phyloP scores from a whole-genome alignment of 2,113 vertebrate genomes.

The Drymodes brunneopygia region DNA sequence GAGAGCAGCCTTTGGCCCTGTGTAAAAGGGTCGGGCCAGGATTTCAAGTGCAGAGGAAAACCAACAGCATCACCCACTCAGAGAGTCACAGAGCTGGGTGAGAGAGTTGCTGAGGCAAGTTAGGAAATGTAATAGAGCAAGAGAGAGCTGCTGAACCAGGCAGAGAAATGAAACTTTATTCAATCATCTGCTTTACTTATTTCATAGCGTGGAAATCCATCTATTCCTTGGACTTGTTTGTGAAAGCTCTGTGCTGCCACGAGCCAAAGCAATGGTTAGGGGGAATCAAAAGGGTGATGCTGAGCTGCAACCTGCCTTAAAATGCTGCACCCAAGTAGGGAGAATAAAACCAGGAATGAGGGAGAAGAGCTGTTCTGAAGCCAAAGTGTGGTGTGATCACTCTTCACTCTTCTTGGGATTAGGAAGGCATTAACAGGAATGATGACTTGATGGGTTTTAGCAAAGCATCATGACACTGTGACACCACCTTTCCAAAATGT shows the following conservation, averaged over 20 bases:
- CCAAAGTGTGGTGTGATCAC: background rate
- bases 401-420: background rate
- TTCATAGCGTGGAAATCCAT: background rate
- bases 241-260: background rate
- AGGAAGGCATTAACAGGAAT: background rate
- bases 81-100: background rate
- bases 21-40: background rate
- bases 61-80: accelerated
- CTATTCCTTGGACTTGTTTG: background rate
- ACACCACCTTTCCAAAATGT: background rate
- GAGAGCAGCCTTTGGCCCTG: background rate
- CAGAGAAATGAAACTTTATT: background rate
- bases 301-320: background rate
- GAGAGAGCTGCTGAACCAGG: background rate
- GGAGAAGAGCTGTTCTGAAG: background rate
- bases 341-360: background rate
- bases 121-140: background rate
- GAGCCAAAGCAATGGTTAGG: background rate
- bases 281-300: background rate
- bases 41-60: background rate
- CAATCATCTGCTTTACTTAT: background rate
- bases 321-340: accelerated
- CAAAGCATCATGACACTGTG: background rate
- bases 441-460: background rate
- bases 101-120: background rate